These are phyloP conservation scores for Peromyscus maniculatus DNA, from an alignment of 2,113 vertebrate species.

Conservation along the genomic window DNA sequence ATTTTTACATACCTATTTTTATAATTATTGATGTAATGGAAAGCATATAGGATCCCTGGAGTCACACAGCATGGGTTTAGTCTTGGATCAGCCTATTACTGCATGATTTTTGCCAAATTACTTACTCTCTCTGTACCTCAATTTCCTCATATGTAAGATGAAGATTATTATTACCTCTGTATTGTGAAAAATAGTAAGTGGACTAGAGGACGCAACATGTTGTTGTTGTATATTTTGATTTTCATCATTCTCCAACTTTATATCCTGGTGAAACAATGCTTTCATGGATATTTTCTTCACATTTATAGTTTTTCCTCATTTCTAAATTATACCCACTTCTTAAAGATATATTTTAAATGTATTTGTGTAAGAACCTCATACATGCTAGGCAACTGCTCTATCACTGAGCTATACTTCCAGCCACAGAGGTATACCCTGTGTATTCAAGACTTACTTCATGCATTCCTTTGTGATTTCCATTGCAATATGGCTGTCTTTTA, in stretches of 20 bases:
- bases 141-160: background rate
- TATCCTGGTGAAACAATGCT: slow-evolving; percentile 34
- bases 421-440: background rate
- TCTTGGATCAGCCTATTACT: background rate
- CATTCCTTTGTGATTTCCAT: background rate
- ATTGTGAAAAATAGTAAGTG: background rate
- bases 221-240: background rate
- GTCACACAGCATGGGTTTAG: background rate
- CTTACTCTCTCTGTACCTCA: background rate
- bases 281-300: slow-evolving; percentile 31
- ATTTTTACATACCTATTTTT: slow-evolving; percentile 31
- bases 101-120: slow-evolving; percentile 34
- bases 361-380: background rate
- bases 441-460: background rate
- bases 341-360: slow-evolving; percentile 34
- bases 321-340: slow-evolving; percentile 14
- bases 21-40: background rate
- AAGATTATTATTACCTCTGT: background rate
- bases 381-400: background rate
- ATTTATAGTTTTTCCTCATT: background rate
- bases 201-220: background rate
- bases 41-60: slow-evolving; percentile 34
- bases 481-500: slow-evolving; percentile 29
- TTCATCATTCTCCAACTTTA: slow-evolving; percentile 53
- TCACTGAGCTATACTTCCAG: background rate